These are phyloP conservation scores for Macaria liturata DNA, from an alignment of 2,888 invertebrate species.

Conservation along the genomic window DNA sequence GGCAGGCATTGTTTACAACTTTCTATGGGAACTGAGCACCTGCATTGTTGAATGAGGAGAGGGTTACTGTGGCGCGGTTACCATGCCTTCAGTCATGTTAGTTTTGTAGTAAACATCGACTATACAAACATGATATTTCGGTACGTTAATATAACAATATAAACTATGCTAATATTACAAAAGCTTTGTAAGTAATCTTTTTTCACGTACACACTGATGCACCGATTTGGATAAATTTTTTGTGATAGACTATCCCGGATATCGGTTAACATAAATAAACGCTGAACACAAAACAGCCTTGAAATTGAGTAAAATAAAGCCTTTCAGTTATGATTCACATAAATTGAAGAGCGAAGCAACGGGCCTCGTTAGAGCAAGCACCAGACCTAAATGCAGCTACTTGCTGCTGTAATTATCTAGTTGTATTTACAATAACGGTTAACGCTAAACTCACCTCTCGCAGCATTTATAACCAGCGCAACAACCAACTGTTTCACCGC, in stretches of 20 bases:
- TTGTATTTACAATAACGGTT: constrained; percentile 20
- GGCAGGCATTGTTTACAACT: constrained; percentile 59
- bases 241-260: too few species aligned
- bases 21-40: constrained; percentile 64
- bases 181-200: too few species aligned
- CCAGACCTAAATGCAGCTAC: constrained; percentile 5
- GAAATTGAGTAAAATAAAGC: not conserved
- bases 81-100: constrained; percentile 8
- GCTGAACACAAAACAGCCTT: too few species aligned
- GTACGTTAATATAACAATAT: too few species aligned
- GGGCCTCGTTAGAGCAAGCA: not conserved
- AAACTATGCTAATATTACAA: too few species aligned
- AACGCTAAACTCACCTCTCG: constrained; percentile 12
- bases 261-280: too few species aligned
- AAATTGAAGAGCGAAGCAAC: constrained; percentile 1
- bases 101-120: too few species aligned
- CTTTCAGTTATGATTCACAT: not conserved
- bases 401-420: constrained; percentile 9
- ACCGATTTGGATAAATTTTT: too few species aligned
- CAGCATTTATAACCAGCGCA: constrained; percentile 18
- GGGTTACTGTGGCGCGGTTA: constrained; percentile 20
- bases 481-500: constrained; percentile 28
- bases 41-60: constrained; percentile 50
- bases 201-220: too few species aligned
- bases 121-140: too few species aligned